A percentile compares a stretch with the other conserved stretches of the same genome.
Evolutionary conservation across 2,888 invertebrate genomes (phyloP).

Genomic region (Cantharis flavilabris): DNA sequence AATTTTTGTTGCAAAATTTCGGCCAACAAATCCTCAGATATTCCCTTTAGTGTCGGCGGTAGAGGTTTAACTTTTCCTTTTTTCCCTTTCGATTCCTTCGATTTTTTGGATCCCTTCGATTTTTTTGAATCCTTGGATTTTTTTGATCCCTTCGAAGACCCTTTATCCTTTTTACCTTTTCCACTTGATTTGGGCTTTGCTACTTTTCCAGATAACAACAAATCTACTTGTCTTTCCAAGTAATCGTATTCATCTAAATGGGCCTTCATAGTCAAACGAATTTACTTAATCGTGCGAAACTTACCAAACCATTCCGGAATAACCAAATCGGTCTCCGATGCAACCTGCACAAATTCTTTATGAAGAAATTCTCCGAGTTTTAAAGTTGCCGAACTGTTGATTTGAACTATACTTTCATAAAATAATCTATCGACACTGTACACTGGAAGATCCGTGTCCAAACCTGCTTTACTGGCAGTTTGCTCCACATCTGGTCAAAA

Average conservation of each 20-base stretch:
- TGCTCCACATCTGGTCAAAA: slow-evolving; percentile 44
- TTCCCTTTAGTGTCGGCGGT: slow-evolving; percentile 39
- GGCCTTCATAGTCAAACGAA: neutral
- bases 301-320: slow-evolving; percentile 8
- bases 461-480: slow-evolving; percentile 52
- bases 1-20: slow-evolving; percentile 41
- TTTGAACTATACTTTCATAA: slow-evolving; percentile 55
- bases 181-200: slow-evolving; percentile 22
- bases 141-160: slow-evolving; percentile 11
- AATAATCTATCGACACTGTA: slow-evolving; percentile 59
- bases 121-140: too few relatives aligned
- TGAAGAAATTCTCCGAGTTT: slow-evolving; percentile 45
- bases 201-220: slow-evolving; percentile 36
- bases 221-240: slow-evolving; percentile 39
- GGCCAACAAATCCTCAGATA: slow-evolving; percentile 39
- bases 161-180: slow-evolving; percentile 18
- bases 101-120: neutral
- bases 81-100: slow-evolving; percentile 19
- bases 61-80: slow-evolving; percentile 14
- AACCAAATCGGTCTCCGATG: slow-evolving; percentile 36
- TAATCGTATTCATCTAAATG: slow-evolving; percentile 43
- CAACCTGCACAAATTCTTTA: slow-evolving; percentile 34
- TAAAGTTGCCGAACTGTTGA: slow-evolving; percentile 35
- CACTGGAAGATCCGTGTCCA: slow-evolving; percentile 55
- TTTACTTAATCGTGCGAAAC: neutral